Base-by-base conservation (phyloP, 2,888 invertebrate genomes). In the Unio pictorum region DNA sequence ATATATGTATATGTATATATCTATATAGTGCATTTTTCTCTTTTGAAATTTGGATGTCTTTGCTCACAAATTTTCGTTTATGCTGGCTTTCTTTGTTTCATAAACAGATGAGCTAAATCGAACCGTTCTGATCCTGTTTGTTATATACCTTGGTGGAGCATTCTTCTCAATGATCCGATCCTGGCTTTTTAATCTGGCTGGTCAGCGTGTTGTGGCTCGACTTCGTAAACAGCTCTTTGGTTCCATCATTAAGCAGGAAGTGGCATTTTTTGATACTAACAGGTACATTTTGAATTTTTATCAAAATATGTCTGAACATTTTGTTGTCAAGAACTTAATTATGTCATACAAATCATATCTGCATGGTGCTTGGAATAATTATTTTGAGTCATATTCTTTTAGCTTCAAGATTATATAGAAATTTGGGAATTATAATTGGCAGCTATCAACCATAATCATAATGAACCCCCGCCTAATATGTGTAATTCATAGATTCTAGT, bases 211-310 rank as follows among this genome's bases (percentile, higher is more conserved):
- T 55, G 89, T 89, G 7, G 88, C 87, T 26, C 77, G 88, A 34
- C 81, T 89, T n/a, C 77, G 89, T 17, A 81, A 81, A 61, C 66
- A 81, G 30, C 80, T 89, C 8, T 89, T 88, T 69, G 69, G 66
- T 20, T 74, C 78, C 11, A 83, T 89, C 55, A 81, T 88, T 11
- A 77, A 75, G 66, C 88, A 89, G 71, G 89, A 89, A 62, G 77
- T 89, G 18, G 87, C 87, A 18, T 89, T 89, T 81, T 89, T 88
- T 81, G 89, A 89, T 75, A 78, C 76, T 15, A 89, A 81, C 69
- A 87, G 88, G 87, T 87, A 71, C 57, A 15, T 15, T 45, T 3
- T 45, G 11, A 45, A 45, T 45, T 45, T 3, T 45, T 11, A 45
- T 45, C 45, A 11, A 11, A 45, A 45, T 11, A 3, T 45, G 45